Evolutionary conservation across 1,140 invertebrate species (phyloP).

Genomic region (Laodelphax striatellus): DNA sequence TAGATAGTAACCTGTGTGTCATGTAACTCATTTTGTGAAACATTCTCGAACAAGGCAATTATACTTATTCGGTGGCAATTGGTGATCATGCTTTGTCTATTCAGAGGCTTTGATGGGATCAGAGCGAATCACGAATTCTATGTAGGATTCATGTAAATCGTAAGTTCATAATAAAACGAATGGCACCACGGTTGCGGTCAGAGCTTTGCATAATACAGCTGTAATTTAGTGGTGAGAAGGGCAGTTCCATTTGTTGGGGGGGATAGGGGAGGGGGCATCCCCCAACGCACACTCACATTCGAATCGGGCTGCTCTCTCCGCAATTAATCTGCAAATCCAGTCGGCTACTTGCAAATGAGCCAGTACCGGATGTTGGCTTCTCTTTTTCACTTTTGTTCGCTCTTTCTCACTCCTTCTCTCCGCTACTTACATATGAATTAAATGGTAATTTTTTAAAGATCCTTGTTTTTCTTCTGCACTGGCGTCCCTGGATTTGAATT

Average conservation of each 20-base stretch:
- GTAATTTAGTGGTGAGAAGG: not conserved
- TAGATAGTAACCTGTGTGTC: no score
- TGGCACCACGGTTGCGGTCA: not conserved
- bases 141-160: no score
- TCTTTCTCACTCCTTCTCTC: not conserved
- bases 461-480: not conserved
- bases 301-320: not conserved
- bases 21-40: no score
- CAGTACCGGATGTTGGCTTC: no score
- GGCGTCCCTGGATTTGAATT: not conserved
- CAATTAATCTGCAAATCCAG: not conserved
- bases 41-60: no score
- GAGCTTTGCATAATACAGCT: constrained; percentile 2
- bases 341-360: not conserved
- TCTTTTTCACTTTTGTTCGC: no score
- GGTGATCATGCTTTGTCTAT: no score
- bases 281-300: not conserved
- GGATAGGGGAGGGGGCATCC: no score
- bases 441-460: constrained; percentile 1
- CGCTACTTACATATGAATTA: not conserved
- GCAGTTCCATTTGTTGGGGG: not conserved
- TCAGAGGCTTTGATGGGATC: no score
- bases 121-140: no score
- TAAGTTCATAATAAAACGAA: no score
- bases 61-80: no score